A percentile compares a stretch with the other conserved stretches of the same genome.
Conservation (phyloP, 64 coral and sea anemone species). For the Pocillopora verrucosa region DNA sequence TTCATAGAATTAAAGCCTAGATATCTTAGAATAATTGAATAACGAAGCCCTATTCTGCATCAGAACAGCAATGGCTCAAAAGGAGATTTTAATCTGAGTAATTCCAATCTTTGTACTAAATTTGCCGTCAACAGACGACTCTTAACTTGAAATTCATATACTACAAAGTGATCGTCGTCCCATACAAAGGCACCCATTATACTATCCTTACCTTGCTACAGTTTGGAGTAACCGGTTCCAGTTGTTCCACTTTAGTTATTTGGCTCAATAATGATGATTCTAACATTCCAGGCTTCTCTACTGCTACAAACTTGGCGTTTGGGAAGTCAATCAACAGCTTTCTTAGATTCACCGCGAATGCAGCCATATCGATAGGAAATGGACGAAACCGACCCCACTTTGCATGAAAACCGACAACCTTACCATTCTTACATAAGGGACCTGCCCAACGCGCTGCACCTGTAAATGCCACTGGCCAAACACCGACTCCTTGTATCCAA, state of each 20-base stretch:
- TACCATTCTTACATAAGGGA: slow-evolving; percentile 62
- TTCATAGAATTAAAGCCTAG: no score
- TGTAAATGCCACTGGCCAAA: slow-evolving; percentile 92
- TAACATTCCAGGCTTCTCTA: slow-evolving; percentile 75
- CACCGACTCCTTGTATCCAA: slow-evolving; percentile 74
- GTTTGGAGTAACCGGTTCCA: slow-evolving; percentile 68
- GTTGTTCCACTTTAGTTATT: slow-evolving; percentile 56
- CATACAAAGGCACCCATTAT: not conserved
- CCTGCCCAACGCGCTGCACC: slow-evolving; percentile 84
- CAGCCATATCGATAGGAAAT: slow-evolving; percentile 93
- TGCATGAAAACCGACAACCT: slow-evolving; percentile 68
- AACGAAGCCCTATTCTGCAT: no score
- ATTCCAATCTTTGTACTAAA: no score
- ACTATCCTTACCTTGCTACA: slow-evolving; percentile 66
- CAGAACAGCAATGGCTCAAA: no score
- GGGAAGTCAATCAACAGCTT: slow-evolving; percentile 67
- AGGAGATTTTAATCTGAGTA: no score
- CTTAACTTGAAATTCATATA: no score
- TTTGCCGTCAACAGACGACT: no score
- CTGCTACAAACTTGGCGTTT: slow-evolving; percentile 50
- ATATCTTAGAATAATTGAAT: no score
- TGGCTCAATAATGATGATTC: slow-evolving; percentile 80
- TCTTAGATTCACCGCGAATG: slow-evolving; percentile 79
- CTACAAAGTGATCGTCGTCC: not conserved
- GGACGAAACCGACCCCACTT: slow-evolving; percentile 84